Evolutionary conservation across 2,888 invertebrate genomes (phyloP), one percentile per base, ranked within the genome.

Genomic region (Sclerodermus sp.): DNA sequence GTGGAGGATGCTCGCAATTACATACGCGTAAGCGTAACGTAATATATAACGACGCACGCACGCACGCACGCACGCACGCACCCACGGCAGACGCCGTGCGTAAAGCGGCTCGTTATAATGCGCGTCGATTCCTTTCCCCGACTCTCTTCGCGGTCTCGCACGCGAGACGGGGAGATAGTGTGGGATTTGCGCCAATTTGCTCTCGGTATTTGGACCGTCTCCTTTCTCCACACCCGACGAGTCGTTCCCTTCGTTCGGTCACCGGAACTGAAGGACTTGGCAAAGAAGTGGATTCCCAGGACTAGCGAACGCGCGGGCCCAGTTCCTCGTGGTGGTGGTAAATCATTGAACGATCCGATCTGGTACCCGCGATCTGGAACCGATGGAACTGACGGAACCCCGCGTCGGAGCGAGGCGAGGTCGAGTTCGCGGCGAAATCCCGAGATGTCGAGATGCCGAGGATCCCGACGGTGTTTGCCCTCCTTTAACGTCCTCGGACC

Each of bases 1-100:
- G 71, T 66, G 68, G 68, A 71, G 70, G 71, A 70, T 73, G 72
- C 73, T 73, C 74, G 73, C 75, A 74, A 75, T 75, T 75, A 74
- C 73, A 71, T 62, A 70, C 70, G 68, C 67, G 68, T 70, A 70
- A 70, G 67, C 72, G 67, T 71, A 71, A 70, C 69, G 68, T 67
- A 68, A 74, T 73, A 68, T 73, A 74, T 73, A 70, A 71, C 63
- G 65, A 66, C 60, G 65, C 65, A 58, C 62, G 60, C 56, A 64
- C 56, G 59, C 63, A 62, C 61, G 64, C 61, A 56, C n/a, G 67
- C 60, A 61, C 46, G 52, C 46, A 31, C 31, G 29, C 38, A 38
- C 39, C 31, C 49, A 45, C 48, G 59, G 55, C 51, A 43, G n/a
- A n/a, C 23, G 23, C 23, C 23, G 23, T 23, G 8, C 23, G 23